Evolutionary conservation across 2,888 invertebrate species (phyloP), one percentile per base, ranked within the genome.

Genomic region (Oxystoma pomonae): DNA sequence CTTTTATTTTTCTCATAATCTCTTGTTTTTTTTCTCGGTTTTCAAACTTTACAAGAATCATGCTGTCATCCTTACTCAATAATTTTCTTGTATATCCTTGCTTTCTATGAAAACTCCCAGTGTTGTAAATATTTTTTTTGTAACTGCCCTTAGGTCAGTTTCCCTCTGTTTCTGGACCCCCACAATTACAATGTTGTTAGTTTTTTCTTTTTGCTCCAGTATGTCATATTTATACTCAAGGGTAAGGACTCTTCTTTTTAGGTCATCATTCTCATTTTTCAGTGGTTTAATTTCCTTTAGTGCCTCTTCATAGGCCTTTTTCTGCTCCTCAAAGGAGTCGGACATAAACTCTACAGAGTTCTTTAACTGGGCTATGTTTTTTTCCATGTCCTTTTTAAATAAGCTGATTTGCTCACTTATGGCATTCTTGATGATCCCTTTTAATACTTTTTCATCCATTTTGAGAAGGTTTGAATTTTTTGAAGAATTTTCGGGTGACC

Each of bases 121-220:
- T 2, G 18, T 16, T 16, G 16, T 50, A 12, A 58, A 58, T 20
- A 62, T 51, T 53, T 58, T 62, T 52, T 58, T 21, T 19, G 17
- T 20, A 9, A 62, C 50, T 5, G 50, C 50, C 5, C 51, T 19
- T 16, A 19, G 5, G 19, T 58, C 20, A 1, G 52, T 19, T 16
- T 62, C 20, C n/a, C 16, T 20, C 60, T 63, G 63, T 53, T 63
- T 63, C 21, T 60, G 64, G 18, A 60, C 55, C 20, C 64, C 64
- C 19, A 58, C 60, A 20, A 64, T 20, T 16, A 64, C 52, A 12
- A 64, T 51, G 18, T 64, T 64, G 20, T 57, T 60, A 49, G 60
- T 57, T 17, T 57, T 64, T 57, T 60, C 57, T 20, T 61, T 56
- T 5, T 35, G 17, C 51, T 60, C 63, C 18, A 60, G 60, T 7